Conservation (phyloP, 2,888 invertebrate genomes). For the Choreutis nemorana region DNA sequence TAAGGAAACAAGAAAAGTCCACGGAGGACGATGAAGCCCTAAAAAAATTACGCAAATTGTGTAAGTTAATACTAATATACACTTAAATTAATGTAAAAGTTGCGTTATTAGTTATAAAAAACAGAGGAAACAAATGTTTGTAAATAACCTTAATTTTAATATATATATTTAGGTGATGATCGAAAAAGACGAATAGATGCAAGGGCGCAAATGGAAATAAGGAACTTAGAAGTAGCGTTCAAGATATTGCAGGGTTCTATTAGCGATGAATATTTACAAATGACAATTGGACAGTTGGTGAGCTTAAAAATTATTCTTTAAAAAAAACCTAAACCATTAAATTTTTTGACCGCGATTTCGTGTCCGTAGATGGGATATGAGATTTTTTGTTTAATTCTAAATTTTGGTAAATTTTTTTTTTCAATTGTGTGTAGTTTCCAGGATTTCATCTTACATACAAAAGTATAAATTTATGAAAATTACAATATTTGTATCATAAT, state of each 20-base stretch:
- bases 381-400: background rate
- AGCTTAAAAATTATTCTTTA: constrained; percentile 13
- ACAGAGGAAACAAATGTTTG: too few species aligned
- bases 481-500: too few species aligned
- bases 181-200: constrained; percentile 36
- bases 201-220: constrained; percentile 27
- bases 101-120: too few species aligned
- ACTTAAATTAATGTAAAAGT: too few species aligned
- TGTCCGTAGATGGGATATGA: too few species aligned
- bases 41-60: constrained; percentile 38
- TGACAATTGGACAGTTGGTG: constrained; percentile 48
- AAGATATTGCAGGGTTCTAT: constrained; percentile 38
- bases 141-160: too few species aligned
- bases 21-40: constrained; percentile 28
- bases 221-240: constrained; percentile 39
- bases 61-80: constrained; percentile 19
- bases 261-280: constrained; percentile 27
- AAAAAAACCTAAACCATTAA: too few species aligned
- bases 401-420: background rate
- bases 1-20: constrained; percentile 31
- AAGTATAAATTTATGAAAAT: too few species aligned
- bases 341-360: too few species aligned
- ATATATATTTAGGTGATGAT: too few species aligned
- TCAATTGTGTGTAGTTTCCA: background rate
- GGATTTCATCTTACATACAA: too few species aligned